Percentiles rank a stretch among this genome's conserved stretches.
Evolutionary conservation across 1,140 invertebrate genomes (phyloP).

Genomic region (Caenorhabditis remanei): DNA sequence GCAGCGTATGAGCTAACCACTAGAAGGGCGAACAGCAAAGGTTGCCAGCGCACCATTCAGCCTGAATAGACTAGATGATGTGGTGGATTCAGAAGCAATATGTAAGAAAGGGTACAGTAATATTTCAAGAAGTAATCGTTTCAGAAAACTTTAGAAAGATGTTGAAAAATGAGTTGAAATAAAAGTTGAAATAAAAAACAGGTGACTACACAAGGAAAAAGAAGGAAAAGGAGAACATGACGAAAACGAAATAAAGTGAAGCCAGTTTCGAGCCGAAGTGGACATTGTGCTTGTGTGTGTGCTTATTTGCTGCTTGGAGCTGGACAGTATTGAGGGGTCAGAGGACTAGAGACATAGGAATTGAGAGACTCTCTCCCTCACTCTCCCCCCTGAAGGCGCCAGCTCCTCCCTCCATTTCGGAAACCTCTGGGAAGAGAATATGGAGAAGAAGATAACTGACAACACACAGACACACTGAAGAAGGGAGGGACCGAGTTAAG

Average conservation of each 20-base stretch:
- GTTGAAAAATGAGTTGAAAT: not conserved
- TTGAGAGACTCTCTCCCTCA: constrained; percentile 11
- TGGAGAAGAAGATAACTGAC: constrained; percentile 39
- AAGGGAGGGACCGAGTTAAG: constrained; percentile 11
- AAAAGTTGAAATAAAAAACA: too few relatives aligned
- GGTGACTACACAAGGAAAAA: not conserved
- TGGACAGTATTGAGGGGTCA: constrained; percentile 51
- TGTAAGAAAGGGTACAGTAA: not conserved
- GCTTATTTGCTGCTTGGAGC: constrained; percentile 56
- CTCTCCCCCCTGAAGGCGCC: constrained; percentile 26
- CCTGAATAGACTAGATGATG: not conserved
- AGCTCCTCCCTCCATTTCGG: constrained; percentile 23
- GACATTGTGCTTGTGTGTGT: constrained; percentile 47
- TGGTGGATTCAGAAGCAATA: not conserved
- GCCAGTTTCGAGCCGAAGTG: constrained; percentile 48
- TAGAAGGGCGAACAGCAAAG: constrained; percentile 49
- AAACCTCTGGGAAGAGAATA: not conserved
- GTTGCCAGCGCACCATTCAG: constrained; percentile 52
- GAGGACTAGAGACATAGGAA: constrained; percentile 28
- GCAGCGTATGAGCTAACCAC: constrained; percentile 12
- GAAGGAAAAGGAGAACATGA: constrained; percentile 24
- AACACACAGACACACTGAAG: constrained; percentile 30
- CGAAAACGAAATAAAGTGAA: constrained; percentile 51
- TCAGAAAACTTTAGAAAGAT: not conserved
- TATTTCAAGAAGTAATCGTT: not conserved